Conservation (phyloP, 2,888 invertebrate species). For the Abrostola tripartita region DNA sequence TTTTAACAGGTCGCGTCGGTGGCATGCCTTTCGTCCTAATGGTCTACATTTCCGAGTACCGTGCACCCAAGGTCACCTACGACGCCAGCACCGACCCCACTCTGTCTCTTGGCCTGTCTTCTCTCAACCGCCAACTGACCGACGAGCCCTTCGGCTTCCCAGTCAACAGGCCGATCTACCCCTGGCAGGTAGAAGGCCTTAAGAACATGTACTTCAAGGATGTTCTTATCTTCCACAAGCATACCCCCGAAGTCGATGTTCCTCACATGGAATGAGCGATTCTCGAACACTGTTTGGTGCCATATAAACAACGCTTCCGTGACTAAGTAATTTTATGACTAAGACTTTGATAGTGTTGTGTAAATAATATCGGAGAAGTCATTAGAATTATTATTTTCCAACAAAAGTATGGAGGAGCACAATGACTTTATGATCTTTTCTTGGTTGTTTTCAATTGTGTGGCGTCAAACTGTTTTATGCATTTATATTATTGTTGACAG, state of each 20-base stretch:
- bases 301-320: slow-evolving; percentile 12
- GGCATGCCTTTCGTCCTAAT: slow-evolving; percentile 90
- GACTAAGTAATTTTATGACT: not conserved
- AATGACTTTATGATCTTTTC: not conserved
- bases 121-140: slow-evolving; percentile 80
- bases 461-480: slow-evolving; percentile 6
- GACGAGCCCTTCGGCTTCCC: slow-evolving; percentile 88
- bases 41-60: slow-evolving; percentile 88
- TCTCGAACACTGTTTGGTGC: slow-evolving; percentile 4
- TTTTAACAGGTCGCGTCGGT: slow-evolving; percentile 71
- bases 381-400: not conserved
- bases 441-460: slow-evolving; percentile 9
- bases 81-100: slow-evolving; percentile 81
- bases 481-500: slow-evolving; percentile 10
- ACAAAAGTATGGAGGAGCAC: not conserved
- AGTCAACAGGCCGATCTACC: slow-evolving; percentile 84
- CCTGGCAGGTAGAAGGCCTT: slow-evolving; percentile 71
- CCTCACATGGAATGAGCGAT: slow-evolving; percentile 61
- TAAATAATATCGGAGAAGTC: not conserved
- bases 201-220: slow-evolving; percentile 85
- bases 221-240: slow-evolving; percentile 86
- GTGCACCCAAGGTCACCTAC: slow-evolving; percentile 75
- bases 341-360: not conserved
- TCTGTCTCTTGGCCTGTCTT: slow-evolving; percentile 83
- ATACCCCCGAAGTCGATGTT: slow-evolving; percentile 72